Evolutionary conservation across 2,113 vertebrate species (phyloP), one percentile per base, ranked within the genome.

Genomic region (Lampris incognitus): DNA sequence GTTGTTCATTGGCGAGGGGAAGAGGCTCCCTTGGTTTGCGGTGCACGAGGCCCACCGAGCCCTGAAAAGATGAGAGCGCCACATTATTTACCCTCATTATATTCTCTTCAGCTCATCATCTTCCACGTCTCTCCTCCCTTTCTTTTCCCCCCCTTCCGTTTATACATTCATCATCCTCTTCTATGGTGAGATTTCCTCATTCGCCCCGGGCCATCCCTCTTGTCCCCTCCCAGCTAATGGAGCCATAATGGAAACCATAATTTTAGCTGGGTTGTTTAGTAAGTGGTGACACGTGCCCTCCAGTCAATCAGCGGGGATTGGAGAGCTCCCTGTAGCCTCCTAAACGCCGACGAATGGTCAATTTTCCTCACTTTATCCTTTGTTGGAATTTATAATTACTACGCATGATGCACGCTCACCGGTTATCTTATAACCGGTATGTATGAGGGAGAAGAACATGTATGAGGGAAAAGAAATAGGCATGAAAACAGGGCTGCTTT

Each of bases 51-150:
- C 55, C 70, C 74, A 61, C 74, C 71, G 72, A 85, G 75, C 77
- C 62, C 80, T 74, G 60, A 77, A 55, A 76, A 87, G 82, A 92
- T 88, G 76, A 86, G 89, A 88, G 84, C 74, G 58, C 48, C 38
- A 11, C 52, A 66, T 62, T 39, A 55, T 4, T 2, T 50, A 38
- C 48, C 52, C n/a, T 77, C 51, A 41, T 40, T 61, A 57, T 59
- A 41, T 63, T 74, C 78, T 76, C 62, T 69, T 85, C 69, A 70
- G 76, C 74, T 89, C 83, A 67, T 85, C 77, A 58, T 88, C 71
- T 51, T 75, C 69, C 9, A 56, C 42, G 85, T 76, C 59, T 79
- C 83, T 75, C 78, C 75, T 61, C 81, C 70, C 79, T 78, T 62
- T 87, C 55, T 69, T 50, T 52, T 61, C 70, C 57, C 13, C 72